A percentile compares a stretch with the other conserved stretches of the same genome.
Conservation (phyloP, 2,888 invertebrate genomes). For the Epistrophe eligans region DNA sequence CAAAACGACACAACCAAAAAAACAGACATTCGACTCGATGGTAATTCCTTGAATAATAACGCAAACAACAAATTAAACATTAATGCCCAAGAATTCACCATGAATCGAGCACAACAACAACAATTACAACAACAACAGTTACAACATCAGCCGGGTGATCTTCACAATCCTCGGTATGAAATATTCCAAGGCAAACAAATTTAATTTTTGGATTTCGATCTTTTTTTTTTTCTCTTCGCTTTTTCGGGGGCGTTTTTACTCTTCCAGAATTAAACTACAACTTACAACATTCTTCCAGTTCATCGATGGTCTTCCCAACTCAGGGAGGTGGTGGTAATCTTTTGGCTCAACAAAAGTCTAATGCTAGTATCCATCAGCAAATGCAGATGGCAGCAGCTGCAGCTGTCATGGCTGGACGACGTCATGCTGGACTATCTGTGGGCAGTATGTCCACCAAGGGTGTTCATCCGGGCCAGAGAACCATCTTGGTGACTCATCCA, state of each 20-base stretch:
- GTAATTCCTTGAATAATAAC: conserved; percentile 83
- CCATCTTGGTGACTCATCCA: conserved; percentile 83
- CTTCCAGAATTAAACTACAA: conserved; percentile 84
- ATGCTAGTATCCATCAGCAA: conserved; percentile 85
- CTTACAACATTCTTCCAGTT: conserved; percentile 84
- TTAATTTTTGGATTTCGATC: conserved; percentile 76
- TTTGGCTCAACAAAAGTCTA: conserved; percentile 85
- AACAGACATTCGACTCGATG: conserved; percentile 87
- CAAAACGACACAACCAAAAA: conserved; percentile 75
- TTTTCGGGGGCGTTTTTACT: conserved; percentile 74
- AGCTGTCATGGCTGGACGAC: conserved; percentile 80
- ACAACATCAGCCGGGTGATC: conserved; percentile 78
- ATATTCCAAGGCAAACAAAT: conserved; percentile 77
- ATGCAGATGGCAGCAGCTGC: conserved; percentile 81
- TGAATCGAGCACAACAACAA: conserved; percentile 83
- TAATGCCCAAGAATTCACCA: conserved; percentile 95
- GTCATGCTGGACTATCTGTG: conserved; percentile 83
- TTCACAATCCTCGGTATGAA: conserved; percentile 81
- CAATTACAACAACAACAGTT: conserved; percentile 59
- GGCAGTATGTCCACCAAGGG: conserved; percentile 80
- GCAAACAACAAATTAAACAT: conserved; percentile 89
- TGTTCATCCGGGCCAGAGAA: conserved; percentile 79
- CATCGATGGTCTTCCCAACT: conserved; percentile 82
- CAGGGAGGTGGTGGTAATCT: conserved; percentile 77
- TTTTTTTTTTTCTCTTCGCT: conserved; percentile 60